Percentiles rank a stretch among this genome's conserved stretches.
Conservation (phyloP, 2,113 vertebrate genomes). For the Sitta europaea region DNA sequence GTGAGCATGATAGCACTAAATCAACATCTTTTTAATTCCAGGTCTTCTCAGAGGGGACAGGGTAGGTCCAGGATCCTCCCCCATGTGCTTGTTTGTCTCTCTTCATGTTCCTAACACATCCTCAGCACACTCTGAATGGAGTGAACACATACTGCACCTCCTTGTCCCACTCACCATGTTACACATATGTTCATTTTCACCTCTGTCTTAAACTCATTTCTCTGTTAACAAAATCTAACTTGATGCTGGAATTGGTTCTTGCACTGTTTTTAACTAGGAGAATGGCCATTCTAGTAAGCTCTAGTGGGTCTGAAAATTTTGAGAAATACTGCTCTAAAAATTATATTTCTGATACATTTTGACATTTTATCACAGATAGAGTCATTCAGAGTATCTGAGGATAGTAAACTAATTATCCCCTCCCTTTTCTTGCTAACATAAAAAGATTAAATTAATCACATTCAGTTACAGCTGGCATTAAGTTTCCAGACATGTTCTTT, state of each 20-base stretch:
- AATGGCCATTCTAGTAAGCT: not conserved
- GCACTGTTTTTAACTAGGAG: not conserved
- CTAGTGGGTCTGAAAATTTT: not conserved
- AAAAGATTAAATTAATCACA: slow-evolving; percentile 52
- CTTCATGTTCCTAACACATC: not conserved
- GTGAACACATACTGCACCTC: not conserved
- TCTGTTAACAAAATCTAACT: not conserved
- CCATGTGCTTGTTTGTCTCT: not conserved
- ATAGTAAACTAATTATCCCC: slow-evolving; percentile 51
- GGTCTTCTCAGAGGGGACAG: not conserved
- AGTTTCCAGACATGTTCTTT: not conserved
- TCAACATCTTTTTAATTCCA: not conserved
- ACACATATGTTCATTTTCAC: not conserved
- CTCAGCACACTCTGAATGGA: not conserved
- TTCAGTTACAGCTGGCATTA: slow-evolving; percentile 25
- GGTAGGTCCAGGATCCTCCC: not conserved
- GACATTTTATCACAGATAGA: slow-evolving; percentile 35
- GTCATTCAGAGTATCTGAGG: not conserved
- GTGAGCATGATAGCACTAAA: not conserved
- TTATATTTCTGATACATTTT: not conserved
- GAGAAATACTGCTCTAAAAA: not conserved
- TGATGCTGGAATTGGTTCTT: not conserved
- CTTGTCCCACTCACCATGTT: not conserved
- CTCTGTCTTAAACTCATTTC: not conserved
- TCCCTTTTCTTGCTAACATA: slow-evolving; percentile 26